Base-by-base conservation (phyloP, 1,140 invertebrate species). In the Plectrocnemia conspersa region DNA sequence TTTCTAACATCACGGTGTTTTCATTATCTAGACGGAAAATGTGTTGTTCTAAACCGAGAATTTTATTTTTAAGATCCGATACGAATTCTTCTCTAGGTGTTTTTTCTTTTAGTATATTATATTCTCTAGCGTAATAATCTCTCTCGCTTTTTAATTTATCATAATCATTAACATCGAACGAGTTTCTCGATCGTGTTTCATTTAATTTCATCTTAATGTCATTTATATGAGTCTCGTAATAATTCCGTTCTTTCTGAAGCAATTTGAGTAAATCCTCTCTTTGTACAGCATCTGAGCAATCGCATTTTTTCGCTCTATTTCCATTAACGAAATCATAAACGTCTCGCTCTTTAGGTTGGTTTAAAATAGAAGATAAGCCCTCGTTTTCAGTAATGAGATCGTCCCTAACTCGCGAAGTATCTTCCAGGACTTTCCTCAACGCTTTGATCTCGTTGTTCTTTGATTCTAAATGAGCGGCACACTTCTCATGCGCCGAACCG, bases 1-100 rank as follows among this genome's bases (percentile, higher is more conserved):
- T 40, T 33, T 58, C 44, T 9, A 23, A 22, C 9, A 71, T 56
- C 46, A 71, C 66, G 61, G 71, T 69, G 68, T 71, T 73, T 63
- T 76, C 69, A 68, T 73, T 74, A 61, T 68, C 70, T 27, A 74
- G 58, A 66, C 68, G 69, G 33, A 71, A 64, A 23, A 72, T 66
- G 54, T 68, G 70, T 59, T 72, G 71, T 58, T 75, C 71, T 67
- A 66, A 67, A 62, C 74, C 71, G 70, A 65, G 74, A 47, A 70
- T 62, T 61, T 66, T 73, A 24, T 54, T 63, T 61, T 72, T 66
- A 29, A 70, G 62, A 52, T 72, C 69, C 60, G 61, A 66, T 33
- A 72, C 52, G 64, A 66, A 70, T 47, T 19, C 25, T 58, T 64
- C 69, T 54, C 63, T 64, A 64, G 74, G 73, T 32, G 65, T 64